Percentiles rank a stretch among this genome's conserved stretches.
Evolutionary conservation across 2,888 invertebrate species (phyloP).

Genomic region (Drosophila nr. perissopoda): DNA sequence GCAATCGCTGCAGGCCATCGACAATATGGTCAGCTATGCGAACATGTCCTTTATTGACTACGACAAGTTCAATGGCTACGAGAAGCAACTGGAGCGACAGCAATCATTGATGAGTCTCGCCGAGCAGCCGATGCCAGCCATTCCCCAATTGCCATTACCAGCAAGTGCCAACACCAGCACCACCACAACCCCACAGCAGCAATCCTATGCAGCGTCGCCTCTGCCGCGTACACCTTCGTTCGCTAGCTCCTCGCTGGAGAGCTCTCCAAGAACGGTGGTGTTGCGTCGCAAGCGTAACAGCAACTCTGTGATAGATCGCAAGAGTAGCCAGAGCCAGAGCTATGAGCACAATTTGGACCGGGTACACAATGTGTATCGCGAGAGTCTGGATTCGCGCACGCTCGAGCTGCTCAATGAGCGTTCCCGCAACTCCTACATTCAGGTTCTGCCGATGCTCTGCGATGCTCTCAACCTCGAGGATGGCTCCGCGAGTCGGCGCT

Average conservation of each 20-base stretch:
- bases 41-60: slow-evolving; percentile 87
- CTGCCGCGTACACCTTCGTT: slow-evolving; percentile 31
- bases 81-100: slow-evolving; percentile 83
- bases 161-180: slow-evolving; percentile 12
- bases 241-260: slow-evolving; percentile 37
- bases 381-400: slow-evolving; percentile 84
- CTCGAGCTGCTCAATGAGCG: slow-evolving; percentile 82
- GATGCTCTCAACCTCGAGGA: slow-evolving; percentile 82
- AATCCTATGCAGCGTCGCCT: not conserved
- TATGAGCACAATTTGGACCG: slow-evolving; percentile 83
- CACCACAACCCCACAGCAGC: slow-evolving; percentile 30
- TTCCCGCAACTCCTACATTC: slow-evolving; percentile 81
- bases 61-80: slow-evolving; percentile 86
- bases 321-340: slow-evolving; percentile 66
- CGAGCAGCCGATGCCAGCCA: slow-evolving; percentile 46
- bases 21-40: slow-evolving; percentile 87
- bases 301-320: slow-evolving; percentile 50
- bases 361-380: slow-evolving; percentile 84
- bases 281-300: slow-evolving; percentile 69
- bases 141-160: slow-evolving; percentile 45
- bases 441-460: slow-evolving; percentile 73
- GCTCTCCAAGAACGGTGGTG: slow-evolving; percentile 71
- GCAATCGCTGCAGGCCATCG: slow-evolving; percentile 86
- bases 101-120: slow-evolving; percentile 81
- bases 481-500: slow-evolving; percentile 65